Base-by-base conservation (phyloP, 2,113 vertebrate species). In the Crotalus tigris region DNA sequence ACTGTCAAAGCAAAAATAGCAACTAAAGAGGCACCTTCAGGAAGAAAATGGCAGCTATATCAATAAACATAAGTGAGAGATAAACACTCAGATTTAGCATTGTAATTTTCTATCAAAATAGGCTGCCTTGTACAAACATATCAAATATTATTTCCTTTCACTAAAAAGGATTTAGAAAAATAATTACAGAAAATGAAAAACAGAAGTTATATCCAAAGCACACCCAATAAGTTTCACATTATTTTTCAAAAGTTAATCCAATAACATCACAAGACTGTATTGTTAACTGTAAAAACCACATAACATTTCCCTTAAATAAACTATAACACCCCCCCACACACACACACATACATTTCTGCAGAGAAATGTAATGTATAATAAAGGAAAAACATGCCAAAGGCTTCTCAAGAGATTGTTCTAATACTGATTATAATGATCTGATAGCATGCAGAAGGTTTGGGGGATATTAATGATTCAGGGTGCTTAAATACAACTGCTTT, bases 131-230 rank as follows among this genome's bases (percentile, higher is more conserved):
- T 51, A 26, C 51, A n/a, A 12, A 87, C 5, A 87, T 3, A 59
- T 92, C 94, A 39, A 19, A 44, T 81, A 61, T 94, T 90, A 93
- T 94, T 94, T 93, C 33, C 95, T 89, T 93, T 4, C 33, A 91
- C 94, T 91, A 95, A 94, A 90, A 94, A 7, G 90, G 94, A 29
- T 0, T 89, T 93, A 92, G 93, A 91, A 93, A 95, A 95, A 96
- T 95, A 97, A 97, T 95, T 96, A 94, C 92, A 92, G 95, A 81
- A 61, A 94, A 95, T 96, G 95, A 97, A 94, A 96, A 97, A 96
- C 58, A 69, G 94, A 94, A 93, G 95, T 96, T 88, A 93, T 51
- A 94, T 75, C 54, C 94, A 94, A 95, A 61, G 29, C 9, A 89
- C 54, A 64, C 17, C 85, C 92, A 29, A 19, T 51, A 90, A n/a